Evolutionary conservation across 2,797 vertebrate species (phyloP).

Genomic region (Chelon auratus): DNA sequence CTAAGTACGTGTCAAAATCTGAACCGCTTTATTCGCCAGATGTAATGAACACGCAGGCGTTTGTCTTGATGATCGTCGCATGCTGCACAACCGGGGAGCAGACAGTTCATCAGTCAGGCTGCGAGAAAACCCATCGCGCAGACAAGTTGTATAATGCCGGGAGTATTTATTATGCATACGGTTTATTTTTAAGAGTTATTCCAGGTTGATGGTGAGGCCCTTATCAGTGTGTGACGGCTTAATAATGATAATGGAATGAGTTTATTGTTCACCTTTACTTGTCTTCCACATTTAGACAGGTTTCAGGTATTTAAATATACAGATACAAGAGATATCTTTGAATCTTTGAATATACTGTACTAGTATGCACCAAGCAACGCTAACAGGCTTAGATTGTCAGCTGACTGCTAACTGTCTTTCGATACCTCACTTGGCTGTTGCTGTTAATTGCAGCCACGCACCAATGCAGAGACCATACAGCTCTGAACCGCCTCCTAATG

Average conservation of each 20-base stretch:
- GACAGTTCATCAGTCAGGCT: slow-evolving; percentile 17
- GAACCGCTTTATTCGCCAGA: slow-evolving; percentile 20
- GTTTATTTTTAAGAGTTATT: background rate
- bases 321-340: no score
- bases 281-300: no score
- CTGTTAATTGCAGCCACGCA: background rate
- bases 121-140: background rate
- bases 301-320: no score
- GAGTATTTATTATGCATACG: background rate
- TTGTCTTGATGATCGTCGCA: slow-evolving; percentile 29
- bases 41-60: slow-evolving; percentile 22
- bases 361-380: no score
- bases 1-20: slow-evolving; percentile 31
- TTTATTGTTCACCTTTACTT: no score
- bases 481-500: no score
- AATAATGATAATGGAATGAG: no score
- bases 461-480: background rate
- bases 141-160: no score
- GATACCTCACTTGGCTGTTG: background rate
- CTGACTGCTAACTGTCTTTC: no score
- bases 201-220: background rate
- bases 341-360: no score
- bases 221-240: no score
- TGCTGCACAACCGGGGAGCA: slow-evolving; percentile 13
- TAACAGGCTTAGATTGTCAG: no score